Base-by-base conservation (phyloP, 1,140 invertebrate genomes). In the Drosophila sturtevanti region DNA sequence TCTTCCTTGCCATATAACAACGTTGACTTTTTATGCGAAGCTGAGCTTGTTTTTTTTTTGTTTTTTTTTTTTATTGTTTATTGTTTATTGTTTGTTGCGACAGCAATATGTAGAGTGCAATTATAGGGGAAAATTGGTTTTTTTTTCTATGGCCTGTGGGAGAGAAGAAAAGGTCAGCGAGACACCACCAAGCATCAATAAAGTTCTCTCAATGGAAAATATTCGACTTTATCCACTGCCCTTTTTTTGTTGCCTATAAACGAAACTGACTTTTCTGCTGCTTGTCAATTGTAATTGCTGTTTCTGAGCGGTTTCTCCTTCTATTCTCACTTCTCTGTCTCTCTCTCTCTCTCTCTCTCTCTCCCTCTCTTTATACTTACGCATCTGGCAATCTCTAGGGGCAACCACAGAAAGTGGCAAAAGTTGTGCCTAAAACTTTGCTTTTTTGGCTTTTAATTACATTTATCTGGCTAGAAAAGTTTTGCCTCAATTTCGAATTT, bases 41-140 rank as follows among this genome's bases (percentile, higher is more conserved):
- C 41, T 48, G 67, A 67, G 34, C 54, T 73, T 76, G 81, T 31
- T 86, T 79, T 85, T 85, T 77, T 72, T 86, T 86, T 86, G 86
- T 81, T 89, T 71, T 82, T 79, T 87, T 31, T 86, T 79, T 86
- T 86, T 86, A 86, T 81, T 89, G 75, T 31, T 86, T 79, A 85
- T 85, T 77, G 77, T 86, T 86, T 86, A 86, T 81, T 89, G 75
- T 82, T 79, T 87, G 79, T 79, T 69, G 79, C 82, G 82, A 72
- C 82, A 87, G 89, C 82, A 87, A 48, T 16, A 48, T 48, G 41
- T 82, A 79, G 79, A 77, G 73, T 77, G 80, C 82, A 87, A 87
- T 87, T 87, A 87, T 81, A 71, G 79, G 76, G 72, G 82, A 89
- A 87, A 87, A 87, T 87, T 87, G 82, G 79, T 82, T 87, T 87